Evolutionary conservation across 2,797 vertebrate species (phyloP), one percentile per base, ranked within the genome.

Genomic region (Threskiornis aethiopicus): DNA sequence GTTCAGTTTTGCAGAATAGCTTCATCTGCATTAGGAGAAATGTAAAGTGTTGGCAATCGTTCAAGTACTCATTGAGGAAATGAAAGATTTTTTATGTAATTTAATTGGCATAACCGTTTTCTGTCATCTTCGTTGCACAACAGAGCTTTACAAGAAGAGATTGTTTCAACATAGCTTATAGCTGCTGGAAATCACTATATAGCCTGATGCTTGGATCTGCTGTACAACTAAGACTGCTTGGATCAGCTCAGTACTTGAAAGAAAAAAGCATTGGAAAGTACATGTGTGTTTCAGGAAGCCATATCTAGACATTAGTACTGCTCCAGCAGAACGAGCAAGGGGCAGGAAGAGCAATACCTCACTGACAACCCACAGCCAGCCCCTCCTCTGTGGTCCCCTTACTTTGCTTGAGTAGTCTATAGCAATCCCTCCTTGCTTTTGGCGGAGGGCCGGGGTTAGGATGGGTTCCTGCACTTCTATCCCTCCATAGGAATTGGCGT

Each of bases 1-100:
- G 49, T 29, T 73, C n/a, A n/a, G 2, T 57, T 86, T 55, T 59
- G 14, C 33, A 37, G 49, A 73, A 44, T 24, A 47, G 19, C 51
- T 89, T 89, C 33, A 87, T 35, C n/a, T 0, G 0, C 37, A 35
- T 42, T 46, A 46, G 37, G 11, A 84, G 73, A 75, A 69, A 62
- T 8, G 33, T 61, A 31, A 93, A 92, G 29, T 42, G 29, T 20
- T 54, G 39, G 39, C 66, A 89, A 39, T n/a, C 73, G 58, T 24
- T 69, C 84, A 84, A 52, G 16, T 26, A 26, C 6, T 65, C 29
- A 35, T 31, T 58, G 51, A 95, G 35, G 26, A 93, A 82, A 72
- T 4, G 20, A 11, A 70, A 16, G 28, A 42, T 73, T 91, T 92
- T 94, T 92, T 31, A 46, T 89, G 90, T 92, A 8, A 55, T 95